A percentile compares a stretch with the other conserved stretches of the same genome.
Conservation (phyloP, 2,113 vertebrate genomes). For the Monopterus albus region DNA sequence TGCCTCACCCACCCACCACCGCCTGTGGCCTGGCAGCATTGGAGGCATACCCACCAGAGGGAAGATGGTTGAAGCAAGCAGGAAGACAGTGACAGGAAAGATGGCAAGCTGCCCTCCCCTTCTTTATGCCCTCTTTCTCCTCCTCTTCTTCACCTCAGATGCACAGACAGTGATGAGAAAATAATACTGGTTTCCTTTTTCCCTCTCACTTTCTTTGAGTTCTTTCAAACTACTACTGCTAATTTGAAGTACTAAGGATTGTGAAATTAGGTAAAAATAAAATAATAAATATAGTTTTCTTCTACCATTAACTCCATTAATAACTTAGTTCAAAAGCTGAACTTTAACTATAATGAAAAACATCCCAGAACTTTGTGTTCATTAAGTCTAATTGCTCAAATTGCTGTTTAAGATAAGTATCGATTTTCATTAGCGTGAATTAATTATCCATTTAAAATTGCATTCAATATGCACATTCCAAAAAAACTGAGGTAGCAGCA, state of each 20-base stretch:
- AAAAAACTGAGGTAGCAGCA: conserved; percentile 43
- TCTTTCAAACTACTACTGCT: no score
- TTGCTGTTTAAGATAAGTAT: conserved; percentile 42
- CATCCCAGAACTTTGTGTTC: not conserved
- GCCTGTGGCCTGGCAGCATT: conserved; percentile 39
- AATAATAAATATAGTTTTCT: not conserved
- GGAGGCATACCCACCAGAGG: conserved; percentile 61
- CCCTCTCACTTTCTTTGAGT: no score
- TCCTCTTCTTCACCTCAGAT: conserved; percentile 49
- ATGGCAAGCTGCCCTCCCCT: conserved; percentile 38
- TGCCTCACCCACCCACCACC: conserved; percentile 43
- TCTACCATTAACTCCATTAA: not conserved
- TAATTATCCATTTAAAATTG: conserved; percentile 48
- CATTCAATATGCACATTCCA: conserved; percentile 29
- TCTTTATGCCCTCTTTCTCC: conserved; percentile 27
- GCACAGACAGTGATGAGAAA: conserved; percentile 1
- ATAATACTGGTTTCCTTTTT: not conserved
- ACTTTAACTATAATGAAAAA: not conserved
- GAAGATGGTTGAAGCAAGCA: conserved; percentile 50
- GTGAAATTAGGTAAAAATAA: not conserved
- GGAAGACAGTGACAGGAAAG: conserved; percentile 66
- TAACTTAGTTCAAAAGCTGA: not conserved
- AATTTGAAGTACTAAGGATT: not conserved
- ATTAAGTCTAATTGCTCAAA: conserved; percentile 28
- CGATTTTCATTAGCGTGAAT: conserved; percentile 52